Evolutionary conservation across 2,113 vertebrate genomes (phyloP).

Genomic region (Electrona antarctica): DNA sequence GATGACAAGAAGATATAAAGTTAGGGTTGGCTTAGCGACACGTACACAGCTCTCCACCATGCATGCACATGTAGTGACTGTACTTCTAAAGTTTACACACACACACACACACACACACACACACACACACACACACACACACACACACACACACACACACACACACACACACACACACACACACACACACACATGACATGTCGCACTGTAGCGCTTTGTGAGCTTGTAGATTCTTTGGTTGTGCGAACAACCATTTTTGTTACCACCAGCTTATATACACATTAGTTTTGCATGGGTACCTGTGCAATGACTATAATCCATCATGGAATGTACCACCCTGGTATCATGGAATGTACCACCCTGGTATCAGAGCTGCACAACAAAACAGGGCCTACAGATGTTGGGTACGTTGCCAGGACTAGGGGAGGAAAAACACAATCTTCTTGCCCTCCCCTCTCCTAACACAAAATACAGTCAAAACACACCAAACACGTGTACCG

Average conservation of each 20-base stretch:
- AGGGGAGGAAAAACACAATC: constrained; percentile 46
- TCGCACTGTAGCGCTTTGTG: too few species aligned
- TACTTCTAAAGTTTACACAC: too few species aligned
- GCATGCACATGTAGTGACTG: too few species aligned
- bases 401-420: constrained; percentile 68
- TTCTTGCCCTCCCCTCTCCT: constrained; percentile 43
- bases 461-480: constrained; percentile 34
- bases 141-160: background rate
- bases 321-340: constrained; percentile 63
- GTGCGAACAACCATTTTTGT: too few species aligned
- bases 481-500: background rate
- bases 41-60: too few species aligned
- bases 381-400: constrained; percentile 68
- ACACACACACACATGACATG: background rate
- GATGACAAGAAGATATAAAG: constrained; percentile 25
- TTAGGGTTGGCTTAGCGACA: too few species aligned
- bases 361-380: constrained; percentile 54
- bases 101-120: background rate
- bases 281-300: constrained; percentile 76
- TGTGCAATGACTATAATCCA: constrained; percentile 76
- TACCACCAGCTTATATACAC: constrained; percentile 75
- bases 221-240: too few species aligned
- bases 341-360: too few species aligned
- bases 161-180: constrained; percentile 35
- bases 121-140: background rate